Evolutionary conservation across 2,797 vertebrate genomes (phyloP).

Genomic region (Anabas testudineus): DNA sequence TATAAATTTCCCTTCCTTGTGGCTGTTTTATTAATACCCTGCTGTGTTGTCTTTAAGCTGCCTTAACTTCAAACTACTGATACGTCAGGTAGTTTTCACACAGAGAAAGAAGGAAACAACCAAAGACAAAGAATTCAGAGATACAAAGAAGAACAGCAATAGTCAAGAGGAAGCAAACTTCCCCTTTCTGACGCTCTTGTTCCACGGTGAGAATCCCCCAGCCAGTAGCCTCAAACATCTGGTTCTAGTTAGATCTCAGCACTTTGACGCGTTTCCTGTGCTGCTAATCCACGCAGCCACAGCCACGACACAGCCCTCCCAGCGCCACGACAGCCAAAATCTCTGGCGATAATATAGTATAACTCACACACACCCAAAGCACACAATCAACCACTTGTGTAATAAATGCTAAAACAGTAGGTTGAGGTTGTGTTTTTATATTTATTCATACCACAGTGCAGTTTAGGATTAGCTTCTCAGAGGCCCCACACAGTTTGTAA

Average conservation of each 20-base stretch:
- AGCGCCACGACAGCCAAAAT: conserved; percentile 70
- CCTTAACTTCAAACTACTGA: conserved; percentile 35
- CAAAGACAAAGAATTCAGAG: conserved; percentile 57
- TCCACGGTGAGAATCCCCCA: conserved; percentile 86
- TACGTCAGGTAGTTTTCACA: conserved; percentile 32
- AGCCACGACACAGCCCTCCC: conserved; percentile 79
- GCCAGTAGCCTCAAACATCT: conserved; percentile 85
- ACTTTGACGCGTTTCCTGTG: conserved; percentile 88
- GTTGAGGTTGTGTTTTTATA: conserved; percentile 6
- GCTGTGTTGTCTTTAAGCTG: conserved; percentile 12
- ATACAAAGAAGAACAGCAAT: conserved; percentile 51
- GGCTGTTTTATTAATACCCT: conserved; percentile 27
- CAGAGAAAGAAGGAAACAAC: conserved; percentile 30
- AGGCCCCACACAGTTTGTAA: conserved; percentile 9
- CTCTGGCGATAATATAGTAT: conserved; percentile 56
- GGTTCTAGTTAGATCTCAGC: conserved; percentile 85
- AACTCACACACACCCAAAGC: conserved; percentile 31
- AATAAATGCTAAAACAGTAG: conserved; percentile 16
- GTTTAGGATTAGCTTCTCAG: conserved; percentile 12
- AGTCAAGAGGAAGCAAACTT: conserved; percentile 70
- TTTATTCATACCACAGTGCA: conserved; percentile 7
- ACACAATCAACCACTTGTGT: conserved; percentile 31
- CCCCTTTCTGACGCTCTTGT: conserved; percentile 81
- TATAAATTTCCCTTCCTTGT: neutral
- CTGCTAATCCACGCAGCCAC: conserved; percentile 75